Evolutionary conservation across 1,140 invertebrate species (phyloP), one percentile per base, ranked within the genome.

Genomic region (Aphidius gifuensis): DNA sequence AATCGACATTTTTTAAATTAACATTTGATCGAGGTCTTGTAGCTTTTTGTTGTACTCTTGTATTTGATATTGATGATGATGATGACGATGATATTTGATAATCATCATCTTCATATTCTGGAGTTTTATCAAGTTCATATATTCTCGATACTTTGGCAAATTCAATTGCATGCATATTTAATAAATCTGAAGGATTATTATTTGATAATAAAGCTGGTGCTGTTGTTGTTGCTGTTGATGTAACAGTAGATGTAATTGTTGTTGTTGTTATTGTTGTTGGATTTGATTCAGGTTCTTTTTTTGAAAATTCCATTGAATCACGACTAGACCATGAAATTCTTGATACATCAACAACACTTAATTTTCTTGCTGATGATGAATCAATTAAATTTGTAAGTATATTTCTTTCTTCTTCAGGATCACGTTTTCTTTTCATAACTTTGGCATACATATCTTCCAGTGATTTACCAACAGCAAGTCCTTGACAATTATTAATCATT

Each of bases 371-470:
- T 6, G 58, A 47, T 11, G 54, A 46, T 43, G 62, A 32, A 64
- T 68, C 83, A 82, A 38, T 40, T 48, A 16, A 49, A 46, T 16
- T 5, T 23, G 46, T 46, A 38, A n/a, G 42, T 46, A 42, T 21
- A 51, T 47, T 43, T 40, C 6, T 47, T 1, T 74, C 70, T 8
- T 77, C 74, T 2, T 74, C 75, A 16, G 53, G 51, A 2, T 79
- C 77, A 7, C 72, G 72, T 48, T 84, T 82, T 72, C 86, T 88
- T 69, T 91, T 90, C 69, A 88, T 85, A 0, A 93, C 91, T 81
- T 93, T 94, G 0, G 92, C 92, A 73, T 93, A 93, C 88, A 93
- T 92, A 67, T 92, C 91, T 70, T 94, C 92, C 1, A 92, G 69
- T 68, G 89, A 89, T 62, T 87, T 85, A 4, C 84, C 84, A 21